Conservation (phyloP, 2,888 invertebrate species). For the Bruchidius siliquastri region DNA sequence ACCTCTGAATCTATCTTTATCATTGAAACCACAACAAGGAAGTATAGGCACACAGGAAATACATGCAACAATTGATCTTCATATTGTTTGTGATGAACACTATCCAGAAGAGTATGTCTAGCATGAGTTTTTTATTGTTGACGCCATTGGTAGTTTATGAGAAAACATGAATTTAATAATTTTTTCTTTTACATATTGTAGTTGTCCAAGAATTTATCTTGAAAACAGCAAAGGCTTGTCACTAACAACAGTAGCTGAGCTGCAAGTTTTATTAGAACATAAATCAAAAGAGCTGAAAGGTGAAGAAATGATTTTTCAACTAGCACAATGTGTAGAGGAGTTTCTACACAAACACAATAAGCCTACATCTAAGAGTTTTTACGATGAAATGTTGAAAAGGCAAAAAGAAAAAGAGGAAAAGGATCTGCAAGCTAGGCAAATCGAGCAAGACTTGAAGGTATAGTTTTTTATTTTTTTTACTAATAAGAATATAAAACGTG, state of each 20-base stretch:
- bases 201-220: slow-evolving; percentile 65
- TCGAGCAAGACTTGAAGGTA: slow-evolving; percentile 64
- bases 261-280: slow-evolving; percentile 58
- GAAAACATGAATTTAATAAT: background rate
- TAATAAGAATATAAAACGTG: too few relatives aligned
- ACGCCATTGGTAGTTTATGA: background rate
- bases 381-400: slow-evolving; percentile 83
- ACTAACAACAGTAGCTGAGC: slow-evolving; percentile 57
- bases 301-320: slow-evolving; percentile 82
- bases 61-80: slow-evolving; percentile 71
- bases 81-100: slow-evolving; percentile 65
- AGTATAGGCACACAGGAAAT: slow-evolving; percentile 55
- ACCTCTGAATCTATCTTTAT: slow-evolving; percentile 70
- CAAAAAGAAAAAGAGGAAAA: slow-evolving; percentile 63
- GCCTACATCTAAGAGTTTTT: slow-evolving; percentile 76
- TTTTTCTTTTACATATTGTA: slow-evolving; percentile 16
- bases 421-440: slow-evolving; percentile 57
- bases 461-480: slow-evolving; percentile 1
- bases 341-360: slow-evolving; percentile 78
- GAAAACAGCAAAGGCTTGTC: slow-evolving; percentile 78
- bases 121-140: background rate
- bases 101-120: slow-evolving; percentile 77
- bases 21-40: slow-evolving; percentile 72
- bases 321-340: slow-evolving; percentile 73
- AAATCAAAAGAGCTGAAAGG: slow-evolving; percentile 60